phyloP scores from a whole-genome alignment of 2,113 vertebrate species.

The Aleadryas rufinucha region DNA sequence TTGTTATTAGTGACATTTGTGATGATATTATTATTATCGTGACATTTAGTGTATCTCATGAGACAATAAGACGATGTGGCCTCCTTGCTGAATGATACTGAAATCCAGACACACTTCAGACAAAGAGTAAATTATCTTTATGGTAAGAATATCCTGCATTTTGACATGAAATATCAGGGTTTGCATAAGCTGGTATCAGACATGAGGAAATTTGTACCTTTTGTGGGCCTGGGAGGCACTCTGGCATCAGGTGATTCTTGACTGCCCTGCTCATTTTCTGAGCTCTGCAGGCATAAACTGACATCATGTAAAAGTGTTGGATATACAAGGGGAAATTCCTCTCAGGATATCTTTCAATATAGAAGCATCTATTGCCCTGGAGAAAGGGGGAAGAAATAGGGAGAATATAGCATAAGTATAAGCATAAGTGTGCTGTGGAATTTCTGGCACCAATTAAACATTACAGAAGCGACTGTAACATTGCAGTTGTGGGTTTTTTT shows the following conservation, averaged over 20 bases:
- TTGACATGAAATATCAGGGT: not conserved
- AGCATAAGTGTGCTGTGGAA: not conserved
- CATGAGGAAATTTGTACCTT: not conserved
- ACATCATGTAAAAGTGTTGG: not conserved
- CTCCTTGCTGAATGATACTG: not conserved
- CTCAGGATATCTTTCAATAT: not conserved
- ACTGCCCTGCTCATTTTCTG: not conserved
- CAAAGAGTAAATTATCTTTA: not conserved
- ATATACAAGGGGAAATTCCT: not conserved
- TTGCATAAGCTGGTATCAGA: not conserved
- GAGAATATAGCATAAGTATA: not conserved
- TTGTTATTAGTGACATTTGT: not conserved
- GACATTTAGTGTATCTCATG: not conserved
- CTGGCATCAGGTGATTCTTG: not conserved
- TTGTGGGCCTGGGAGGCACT: not conserved
- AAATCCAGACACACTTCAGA: not conserved
- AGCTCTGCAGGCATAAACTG: not conserved
- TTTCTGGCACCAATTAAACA: not conserved
- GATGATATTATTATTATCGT: not conserved
- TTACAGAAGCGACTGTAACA: not conserved
- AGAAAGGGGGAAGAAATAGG: not conserved
- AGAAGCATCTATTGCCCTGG: not conserved
- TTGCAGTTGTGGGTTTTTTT: not conserved
- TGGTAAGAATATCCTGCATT: not conserved
- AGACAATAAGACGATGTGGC: rapidly evolving